Evolutionary conservation across 2,888 invertebrate genomes (phyloP), one percentile per base, ranked within the genome.

Genomic region (Doris montereyensis): DNA sequence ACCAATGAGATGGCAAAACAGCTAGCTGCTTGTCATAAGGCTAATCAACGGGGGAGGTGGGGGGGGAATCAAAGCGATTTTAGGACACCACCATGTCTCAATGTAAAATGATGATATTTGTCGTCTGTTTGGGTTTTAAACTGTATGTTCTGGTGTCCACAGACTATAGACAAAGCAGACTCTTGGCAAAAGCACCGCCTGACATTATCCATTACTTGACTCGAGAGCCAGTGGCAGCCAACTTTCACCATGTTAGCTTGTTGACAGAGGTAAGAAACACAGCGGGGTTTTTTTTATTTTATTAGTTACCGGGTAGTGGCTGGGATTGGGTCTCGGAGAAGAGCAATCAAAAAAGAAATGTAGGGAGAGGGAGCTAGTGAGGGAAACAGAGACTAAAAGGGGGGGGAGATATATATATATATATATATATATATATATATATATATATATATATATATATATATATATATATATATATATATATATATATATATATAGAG

Each of bases 281-380:
- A n/a, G n/a, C n/a, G n/a, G n/a, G n/a, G n/a, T n/a, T n/a, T n/a
- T n/a, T n/a, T n/a, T n/a, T n/a, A n/a, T n/a, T n/a, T n/a, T n/a
- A n/a, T n/a, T n/a, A n/a, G n/a, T n/a, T n/a, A n/a, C n/a, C n/a
- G n/a, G n/a, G n/a, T 58, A 58, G 21, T 8, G 58, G 58, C 58
- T 3, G 58, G 10, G 21, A 24, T 21, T 58, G 3, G 10, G 24
- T 21, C 24, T 58, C n/a, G 3, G 24, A 2, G 10, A 24, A 65
- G 67, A 65, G 4, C 21, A 28, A 65, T 21, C 21, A 10, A 65
- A 28, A 65, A 28, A 65, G 67, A 65, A 28, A 65, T 21, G 26
- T 21, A 65, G 67, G 26, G 67, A 65, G 67, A 65, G 67, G 26
- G 67, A 65, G 24, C 21, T 21, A 65, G 67, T 26, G 67, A 65